These are phyloP conservation scores for Gymnocephalus cernua DNA, from an alignment of 2,113 vertebrate species.

Conservation along the genomic window DNA sequence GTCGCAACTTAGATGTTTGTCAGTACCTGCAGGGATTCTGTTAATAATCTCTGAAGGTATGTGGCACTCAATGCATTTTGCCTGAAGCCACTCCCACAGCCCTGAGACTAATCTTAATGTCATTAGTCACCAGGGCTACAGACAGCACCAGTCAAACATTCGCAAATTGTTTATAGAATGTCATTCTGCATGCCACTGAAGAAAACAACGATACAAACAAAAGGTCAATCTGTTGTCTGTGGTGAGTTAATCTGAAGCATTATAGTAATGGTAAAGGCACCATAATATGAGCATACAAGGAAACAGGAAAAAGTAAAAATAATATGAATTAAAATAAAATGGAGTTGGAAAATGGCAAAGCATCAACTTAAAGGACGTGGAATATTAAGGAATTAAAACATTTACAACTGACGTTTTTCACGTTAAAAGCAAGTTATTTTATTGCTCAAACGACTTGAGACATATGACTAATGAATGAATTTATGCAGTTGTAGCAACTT, in stretches of 20 bases:
- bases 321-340: not conserved
- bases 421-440: not conserved
- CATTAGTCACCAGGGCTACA: constrained; percentile 64
- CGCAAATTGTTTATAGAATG: constrained; percentile 42
- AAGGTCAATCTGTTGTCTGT: not conserved
- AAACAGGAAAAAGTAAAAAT: not conserved
- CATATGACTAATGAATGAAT: not conserved
- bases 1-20: constrained; percentile 69
- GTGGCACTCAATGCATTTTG: constrained; percentile 49
- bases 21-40: constrained; percentile 74
- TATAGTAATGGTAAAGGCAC: not conserved
- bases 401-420: not conserved
- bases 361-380: not conserved
- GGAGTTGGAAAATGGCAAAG: not conserved
- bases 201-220: constrained; percentile 2
- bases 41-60: constrained; percentile 80
- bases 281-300: not conserved
- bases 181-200: constrained; percentile 36
- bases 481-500: not conserved
- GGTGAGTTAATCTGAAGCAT: not conserved
- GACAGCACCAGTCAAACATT: constrained; percentile 39
- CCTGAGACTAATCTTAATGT: constrained; percentile 65
- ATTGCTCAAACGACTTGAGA: not conserved
- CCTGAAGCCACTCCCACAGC: constrained; percentile 60
- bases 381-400: not conserved